A percentile compares a stretch with the other conserved stretches of the same genome.
Conservation (phyloP, 2,113 vertebrate genomes). For the Anseranas semipalmata region DNA sequence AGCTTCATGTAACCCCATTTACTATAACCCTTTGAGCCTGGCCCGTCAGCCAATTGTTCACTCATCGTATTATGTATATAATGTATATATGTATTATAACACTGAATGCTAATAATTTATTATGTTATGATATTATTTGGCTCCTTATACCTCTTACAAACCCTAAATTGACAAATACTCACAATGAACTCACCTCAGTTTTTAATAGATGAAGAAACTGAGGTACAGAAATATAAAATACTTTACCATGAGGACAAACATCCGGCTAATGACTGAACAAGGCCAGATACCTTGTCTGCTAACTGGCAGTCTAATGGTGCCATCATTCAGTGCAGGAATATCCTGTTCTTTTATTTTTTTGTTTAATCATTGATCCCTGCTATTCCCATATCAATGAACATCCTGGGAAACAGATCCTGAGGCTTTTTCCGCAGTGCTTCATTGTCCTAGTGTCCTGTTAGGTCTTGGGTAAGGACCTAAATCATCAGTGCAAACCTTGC, state of each 20-base stretch:
- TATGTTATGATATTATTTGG: background rate
- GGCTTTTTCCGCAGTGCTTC: background rate
- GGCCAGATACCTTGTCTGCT: background rate
- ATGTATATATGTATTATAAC: background rate
- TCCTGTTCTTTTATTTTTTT: background rate
- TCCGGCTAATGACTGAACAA: background rate
- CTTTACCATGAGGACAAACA: accelerated
- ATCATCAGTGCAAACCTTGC: background rate
- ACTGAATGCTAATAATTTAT: background rate
- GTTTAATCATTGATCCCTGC: background rate
- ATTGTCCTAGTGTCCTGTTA: background rate
- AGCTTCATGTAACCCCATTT: no score
- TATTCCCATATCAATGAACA: background rate
- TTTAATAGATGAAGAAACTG: background rate
- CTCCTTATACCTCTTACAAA: background rate
- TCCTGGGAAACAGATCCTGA: background rate
- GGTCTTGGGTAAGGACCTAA: background rate
- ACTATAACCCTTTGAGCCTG: no score
- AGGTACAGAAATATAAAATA: background rate
- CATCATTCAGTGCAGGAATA: background rate
- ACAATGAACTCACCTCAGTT: background rate
- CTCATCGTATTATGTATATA: no score
- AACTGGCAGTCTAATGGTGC: background rate
- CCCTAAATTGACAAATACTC: background rate
- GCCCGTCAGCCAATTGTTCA: no score